Base-by-base conservation (phyloP, 2,113 vertebrate species). In the Quiscalus mexicanus region DNA sequence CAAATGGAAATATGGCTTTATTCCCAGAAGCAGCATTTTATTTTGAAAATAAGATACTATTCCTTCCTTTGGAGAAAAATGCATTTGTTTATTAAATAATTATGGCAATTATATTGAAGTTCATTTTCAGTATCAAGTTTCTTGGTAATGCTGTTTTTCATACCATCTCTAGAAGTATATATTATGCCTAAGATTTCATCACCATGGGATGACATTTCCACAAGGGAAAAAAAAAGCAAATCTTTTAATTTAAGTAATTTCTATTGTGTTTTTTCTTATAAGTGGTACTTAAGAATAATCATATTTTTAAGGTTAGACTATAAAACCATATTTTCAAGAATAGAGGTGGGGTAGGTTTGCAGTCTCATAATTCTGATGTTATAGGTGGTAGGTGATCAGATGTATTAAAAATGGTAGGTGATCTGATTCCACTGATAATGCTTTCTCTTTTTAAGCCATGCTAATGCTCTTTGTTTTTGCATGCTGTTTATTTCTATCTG, bases 41-140 rank as follows among this genome's bases (percentile, higher is more conserved):
- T 73, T 94, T 95, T 90, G 41, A 84, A 93, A 93, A 81, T 50
- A 79, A 68, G 58, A 31, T 62, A 55, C 18, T 84, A 13, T 93
- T 24, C 31, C 19, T 84, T 64, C 8, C 22, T 28, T 64, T 73
- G 22, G 15, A 74, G 39, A 44, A 84, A n/a, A 89, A 52, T 25
- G 7, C 9, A 30, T 10, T 76, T 82, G 10, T 86, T 4, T 53
- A 37, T 88, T n/a, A 93, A 76, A 68, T 79, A 39, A 79, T 84
- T 52, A 37, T 12, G 53, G 10, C 13, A 83, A 31, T 80, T 83
- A 37, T 37, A 45, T 5, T 52, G 69, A 62, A 64, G 12, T 86
- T 73, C 0, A 1, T 73, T 87, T 89, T 78, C 67, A 69, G 12
- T 24, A 4, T 65, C 2, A 5, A 49, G 15, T 68, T 87, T 82